Evolutionary conservation across 2,888 invertebrate genomes (phyloP).

Genomic region (Yponomeuta plumbellus): DNA sequence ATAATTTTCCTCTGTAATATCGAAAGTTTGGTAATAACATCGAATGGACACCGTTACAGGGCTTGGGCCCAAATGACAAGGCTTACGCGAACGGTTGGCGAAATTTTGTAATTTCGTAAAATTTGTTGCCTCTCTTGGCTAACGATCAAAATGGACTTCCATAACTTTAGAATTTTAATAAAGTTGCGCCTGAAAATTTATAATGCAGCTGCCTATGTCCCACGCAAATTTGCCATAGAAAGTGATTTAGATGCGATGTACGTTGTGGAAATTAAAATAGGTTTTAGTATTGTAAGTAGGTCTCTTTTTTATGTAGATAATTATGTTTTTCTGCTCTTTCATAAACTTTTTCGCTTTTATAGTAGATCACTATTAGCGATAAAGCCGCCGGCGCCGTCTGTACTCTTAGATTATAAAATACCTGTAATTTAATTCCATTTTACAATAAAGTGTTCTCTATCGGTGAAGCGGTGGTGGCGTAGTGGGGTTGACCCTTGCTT

Average conservation of each 20-base stretch:
- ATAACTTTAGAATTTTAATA: constrained; percentile 52
- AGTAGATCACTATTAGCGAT: too few species aligned
- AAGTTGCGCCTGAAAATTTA: constrained; percentile 31
- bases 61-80: constrained; percentile 40
- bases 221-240: neutral
- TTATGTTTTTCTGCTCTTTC: too few species aligned
- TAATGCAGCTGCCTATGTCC: constrained; percentile 6
- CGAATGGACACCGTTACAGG: constrained; percentile 23
- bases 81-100: constrained; percentile 51
- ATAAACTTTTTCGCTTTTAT: too few species aligned
- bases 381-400: too few species aligned
- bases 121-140: constrained; percentile 40
- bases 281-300: too few species aligned
- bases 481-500: too few species aligned
- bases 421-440: too few species aligned
- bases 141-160: constrained; percentile 44
- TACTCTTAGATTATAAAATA: too few species aligned
- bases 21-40: neutral
- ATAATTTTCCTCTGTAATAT: neutral
- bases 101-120: constrained; percentile 49
- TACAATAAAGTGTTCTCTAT: too few species aligned
- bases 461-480: too few species aligned
- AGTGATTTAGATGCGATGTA: neutral
- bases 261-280: neutral
- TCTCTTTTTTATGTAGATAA: too few species aligned